Conservation (phyloP, 1,140 invertebrate species). For the Psilanteris sp. region DNA sequence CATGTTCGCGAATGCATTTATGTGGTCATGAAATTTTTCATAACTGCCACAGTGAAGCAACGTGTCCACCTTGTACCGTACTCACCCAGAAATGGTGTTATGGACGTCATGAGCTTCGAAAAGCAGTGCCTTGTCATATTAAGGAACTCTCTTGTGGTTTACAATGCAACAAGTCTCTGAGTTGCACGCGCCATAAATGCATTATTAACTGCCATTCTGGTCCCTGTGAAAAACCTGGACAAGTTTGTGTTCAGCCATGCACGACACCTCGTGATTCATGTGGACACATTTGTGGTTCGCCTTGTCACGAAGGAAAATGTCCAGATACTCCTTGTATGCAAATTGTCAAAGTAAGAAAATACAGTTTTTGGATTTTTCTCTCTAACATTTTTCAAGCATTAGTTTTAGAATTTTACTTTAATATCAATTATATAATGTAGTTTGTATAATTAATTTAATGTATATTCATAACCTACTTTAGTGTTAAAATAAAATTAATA, state of each 20-base stretch:
- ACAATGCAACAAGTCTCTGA: slow-evolving; percentile 88
- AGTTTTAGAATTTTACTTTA: too few relatives aligned
- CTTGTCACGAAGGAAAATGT: slow-evolving; percentile 88
- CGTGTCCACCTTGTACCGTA: slow-evolving; percentile 96
- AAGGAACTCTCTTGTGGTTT: slow-evolving; percentile 94
- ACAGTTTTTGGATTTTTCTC: too few relatives aligned
- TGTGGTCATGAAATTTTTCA: slow-evolving; percentile 92
- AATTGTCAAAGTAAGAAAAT: slow-evolving; percentile 79
- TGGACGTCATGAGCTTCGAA: slow-evolving; percentile 92
- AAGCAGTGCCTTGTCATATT: slow-evolving; percentile 93
- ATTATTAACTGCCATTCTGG: slow-evolving; percentile 83
- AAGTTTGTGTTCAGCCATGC: slow-evolving; percentile 90
- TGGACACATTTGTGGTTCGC: slow-evolving; percentile 89
- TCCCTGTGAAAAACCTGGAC: slow-evolving; percentile 80
- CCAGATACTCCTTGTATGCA: slow-evolving; percentile 86
- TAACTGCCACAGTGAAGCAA: slow-evolving; percentile 84
- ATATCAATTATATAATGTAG: too few relatives aligned
- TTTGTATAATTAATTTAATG: too few relatives aligned
- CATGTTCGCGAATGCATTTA: slow-evolving; percentile 87
- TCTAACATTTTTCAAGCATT: too few relatives aligned
- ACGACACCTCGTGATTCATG: slow-evolving; percentile 84
- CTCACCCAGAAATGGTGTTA: slow-evolving; percentile 93
- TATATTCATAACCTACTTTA: too few relatives aligned
- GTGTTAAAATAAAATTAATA: too few relatives aligned
- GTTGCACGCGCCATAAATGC: slow-evolving; percentile 90